Conservation (phyloP, 2,797 vertebrate species). For the Hozukius guyotensis region DNA sequence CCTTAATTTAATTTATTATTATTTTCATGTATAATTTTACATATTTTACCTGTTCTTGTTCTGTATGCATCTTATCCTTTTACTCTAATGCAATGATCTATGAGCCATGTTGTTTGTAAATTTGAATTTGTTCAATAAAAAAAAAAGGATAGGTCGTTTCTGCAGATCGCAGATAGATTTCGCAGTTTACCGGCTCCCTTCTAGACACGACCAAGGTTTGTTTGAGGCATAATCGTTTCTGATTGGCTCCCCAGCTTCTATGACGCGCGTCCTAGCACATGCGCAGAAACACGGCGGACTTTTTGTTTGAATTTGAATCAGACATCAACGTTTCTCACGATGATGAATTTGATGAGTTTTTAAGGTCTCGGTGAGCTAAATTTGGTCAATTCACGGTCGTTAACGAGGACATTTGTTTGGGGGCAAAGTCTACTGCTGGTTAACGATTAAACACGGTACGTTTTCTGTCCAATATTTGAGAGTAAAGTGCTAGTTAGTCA, state of each 20-base stretch:
- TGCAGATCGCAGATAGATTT: too few relatives aligned
- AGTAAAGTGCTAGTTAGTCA: neutral
- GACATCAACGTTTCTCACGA: neutral
- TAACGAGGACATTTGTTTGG: neutral
- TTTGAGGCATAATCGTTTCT: neutral
- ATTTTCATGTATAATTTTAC: too few relatives aligned
- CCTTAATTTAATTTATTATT: too few relatives aligned
- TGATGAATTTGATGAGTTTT: neutral
- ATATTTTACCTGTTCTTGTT: too few relatives aligned
- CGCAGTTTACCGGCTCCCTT: too few relatives aligned
- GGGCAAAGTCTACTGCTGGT: neutral
- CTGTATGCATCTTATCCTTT: too few relatives aligned
- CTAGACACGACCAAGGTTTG: too few relatives aligned
- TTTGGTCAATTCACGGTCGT: fast-evolving
- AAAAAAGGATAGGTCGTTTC: too few relatives aligned
- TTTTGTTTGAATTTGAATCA: slow-evolving; percentile 28
- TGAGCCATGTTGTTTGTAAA: too few relatives aligned
- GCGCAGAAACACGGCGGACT: slow-evolving; percentile 14
- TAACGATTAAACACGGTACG: slow-evolving; percentile 7
- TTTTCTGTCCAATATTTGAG: neutral
- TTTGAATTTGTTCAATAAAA: too few relatives aligned
- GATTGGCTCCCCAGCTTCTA: slow-evolving; percentile 4
- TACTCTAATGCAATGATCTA: too few relatives aligned
- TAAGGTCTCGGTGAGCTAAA: fast-evolving
- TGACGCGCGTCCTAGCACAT: neutral